A percentile compares a stretch with the other conserved stretches of the same genome.
Conservation (phyloP, 2,113 vertebrate genomes). For the Stegastes partitus region DNA sequence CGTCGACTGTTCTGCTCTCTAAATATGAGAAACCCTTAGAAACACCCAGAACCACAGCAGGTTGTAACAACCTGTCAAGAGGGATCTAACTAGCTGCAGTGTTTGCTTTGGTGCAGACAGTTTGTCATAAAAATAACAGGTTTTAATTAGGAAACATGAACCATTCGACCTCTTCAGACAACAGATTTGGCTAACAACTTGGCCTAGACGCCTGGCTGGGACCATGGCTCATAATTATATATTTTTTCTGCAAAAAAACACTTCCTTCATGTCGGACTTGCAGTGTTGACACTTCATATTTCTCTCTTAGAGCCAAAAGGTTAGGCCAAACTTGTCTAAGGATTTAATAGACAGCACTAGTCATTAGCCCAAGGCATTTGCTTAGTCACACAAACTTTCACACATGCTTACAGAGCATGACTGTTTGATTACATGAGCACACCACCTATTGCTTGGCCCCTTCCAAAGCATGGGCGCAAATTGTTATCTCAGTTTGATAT, state of each 20-base stretch:
- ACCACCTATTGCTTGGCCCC: constrained; percentile 2
- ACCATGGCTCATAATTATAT: constrained; percentile 14
- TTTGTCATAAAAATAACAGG: constrained; percentile 1
- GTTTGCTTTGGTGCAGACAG: constrained; percentile 1
- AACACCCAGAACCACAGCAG: not conserved
- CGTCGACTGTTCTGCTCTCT: no score
- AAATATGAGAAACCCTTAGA: no score
- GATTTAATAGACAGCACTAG: not conserved
- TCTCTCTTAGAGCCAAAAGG: not conserved
- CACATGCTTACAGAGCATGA: not conserved
- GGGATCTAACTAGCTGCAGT: not conserved
- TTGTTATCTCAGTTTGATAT: not conserved
- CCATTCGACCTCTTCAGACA: constrained; percentile 21
- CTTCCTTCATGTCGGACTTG: constrained; percentile 17
- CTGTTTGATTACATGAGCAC: constrained; percentile 1
- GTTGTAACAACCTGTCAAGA: not conserved
- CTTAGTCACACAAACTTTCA: constrained; percentile 11
- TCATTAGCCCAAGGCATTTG: not conserved
- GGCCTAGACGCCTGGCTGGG: not conserved
- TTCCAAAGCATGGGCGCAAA: not conserved
- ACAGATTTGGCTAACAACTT: constrained; percentile 32
- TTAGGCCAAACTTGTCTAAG: not conserved
- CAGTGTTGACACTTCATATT: not conserved
- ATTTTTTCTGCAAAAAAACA: constrained; percentile 11
- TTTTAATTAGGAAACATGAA: constrained; percentile 32